Conservation (phyloP, 2,113 vertebrate species). For the Scortum barcoo region DNA sequence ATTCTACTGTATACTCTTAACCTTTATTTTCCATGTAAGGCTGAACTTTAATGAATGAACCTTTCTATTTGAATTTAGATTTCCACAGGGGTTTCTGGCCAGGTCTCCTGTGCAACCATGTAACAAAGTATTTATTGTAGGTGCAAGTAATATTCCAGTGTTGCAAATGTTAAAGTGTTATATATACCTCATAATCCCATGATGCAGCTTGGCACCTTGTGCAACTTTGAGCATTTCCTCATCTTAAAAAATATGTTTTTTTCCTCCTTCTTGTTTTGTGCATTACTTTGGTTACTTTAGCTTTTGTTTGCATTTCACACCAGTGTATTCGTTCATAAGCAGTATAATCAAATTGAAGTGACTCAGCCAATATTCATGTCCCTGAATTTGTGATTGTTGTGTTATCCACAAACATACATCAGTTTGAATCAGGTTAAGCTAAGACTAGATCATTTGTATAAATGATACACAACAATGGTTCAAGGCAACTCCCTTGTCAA, state of each 20-base stretch:
- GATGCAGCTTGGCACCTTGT: neutral
- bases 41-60: neutral
- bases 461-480: neutral
- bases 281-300: too few species aligned
- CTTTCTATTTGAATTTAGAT: neutral
- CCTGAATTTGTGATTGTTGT: neutral
- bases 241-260: neutral
- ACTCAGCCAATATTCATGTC: constrained; percentile 8
- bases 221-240: neutral
- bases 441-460: neutral
- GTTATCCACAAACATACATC: neutral
- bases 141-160: neutral
- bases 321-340: neutral
- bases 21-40: neutral
- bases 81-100: neutral
- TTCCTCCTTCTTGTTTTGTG: neutral
- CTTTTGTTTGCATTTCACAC: neutral
- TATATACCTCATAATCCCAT: neutral
- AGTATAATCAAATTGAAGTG: neutral
- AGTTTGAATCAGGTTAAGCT: neutral
- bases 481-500: neutral
- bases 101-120: constrained; percentile 5
- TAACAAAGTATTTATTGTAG: neutral
- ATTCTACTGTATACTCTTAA: constrained; percentile 14
- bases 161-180: neutral